phyloP scores from a whole-genome alignment of 2,797 vertebrate genomes.

The Pachyuromys duprasi region DNA sequence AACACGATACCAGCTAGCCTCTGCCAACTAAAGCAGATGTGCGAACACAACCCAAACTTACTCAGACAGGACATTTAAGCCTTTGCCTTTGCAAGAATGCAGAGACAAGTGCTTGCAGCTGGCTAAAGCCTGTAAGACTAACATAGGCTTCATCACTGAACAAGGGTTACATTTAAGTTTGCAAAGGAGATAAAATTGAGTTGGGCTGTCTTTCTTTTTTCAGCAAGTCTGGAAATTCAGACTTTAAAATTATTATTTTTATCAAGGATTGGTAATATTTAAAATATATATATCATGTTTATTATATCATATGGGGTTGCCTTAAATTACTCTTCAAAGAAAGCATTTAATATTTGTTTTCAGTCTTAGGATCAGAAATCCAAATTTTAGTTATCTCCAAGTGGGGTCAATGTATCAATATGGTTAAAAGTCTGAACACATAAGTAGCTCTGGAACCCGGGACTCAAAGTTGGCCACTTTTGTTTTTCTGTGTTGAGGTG shows the following conservation, averaged over 20 bases:
- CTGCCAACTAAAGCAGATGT: neutral
- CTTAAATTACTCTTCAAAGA: neutral
- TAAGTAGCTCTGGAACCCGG: neutral
- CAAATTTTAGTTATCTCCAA: neutral
- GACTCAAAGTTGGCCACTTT: neutral
- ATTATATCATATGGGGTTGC: neutral
- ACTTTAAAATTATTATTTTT: neutral
- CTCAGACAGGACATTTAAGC: neutral
- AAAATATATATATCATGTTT: neutral
- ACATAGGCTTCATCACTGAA: neutral
- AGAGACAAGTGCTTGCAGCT: neutral
- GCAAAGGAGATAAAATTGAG: neutral
- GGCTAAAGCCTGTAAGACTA: neutral
- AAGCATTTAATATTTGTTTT: neutral
- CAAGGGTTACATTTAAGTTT: neutral
- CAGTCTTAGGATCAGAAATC: neutral
- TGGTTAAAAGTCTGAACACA: neutral
- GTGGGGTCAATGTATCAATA: no score
- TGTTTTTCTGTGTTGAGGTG: neutral
- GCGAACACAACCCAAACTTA: neutral
- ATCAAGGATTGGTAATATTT: neutral
- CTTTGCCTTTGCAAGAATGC: neutral
- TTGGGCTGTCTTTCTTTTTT: neutral
- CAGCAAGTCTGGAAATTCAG: neutral
- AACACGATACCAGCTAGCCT: neutral